These are phyloP conservation scores for Gallinago stenura DNA, from an alignment of 2,797 vertebrate genomes.

Conservation along the genomic window DNA sequence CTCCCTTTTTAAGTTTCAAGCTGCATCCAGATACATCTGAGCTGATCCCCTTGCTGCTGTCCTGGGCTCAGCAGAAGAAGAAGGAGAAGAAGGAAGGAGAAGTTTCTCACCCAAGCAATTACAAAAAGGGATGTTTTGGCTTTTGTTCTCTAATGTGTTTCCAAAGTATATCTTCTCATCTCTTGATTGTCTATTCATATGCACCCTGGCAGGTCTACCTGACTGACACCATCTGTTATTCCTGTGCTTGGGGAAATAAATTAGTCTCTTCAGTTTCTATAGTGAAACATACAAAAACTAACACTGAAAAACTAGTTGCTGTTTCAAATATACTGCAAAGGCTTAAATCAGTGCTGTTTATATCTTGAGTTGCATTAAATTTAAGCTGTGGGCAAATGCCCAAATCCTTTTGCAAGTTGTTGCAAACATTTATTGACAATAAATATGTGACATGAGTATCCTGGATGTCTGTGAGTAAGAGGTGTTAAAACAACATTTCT, in stretches of 20 bases:
- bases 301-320: background rate
- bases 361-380: background rate
- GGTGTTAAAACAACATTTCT: background rate
- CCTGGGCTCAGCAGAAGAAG: background rate
- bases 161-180: constrained; percentile 4
- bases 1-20: background rate
- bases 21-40: background rate
- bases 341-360: background rate
- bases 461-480: background rate
- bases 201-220: constrained; percentile 36
- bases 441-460: background rate
- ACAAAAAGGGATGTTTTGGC: background rate
- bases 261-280: background rate
- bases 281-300: constrained; percentile 4
- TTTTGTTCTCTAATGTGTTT: background rate
- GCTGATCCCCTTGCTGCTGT: background rate
- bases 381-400: background rate
- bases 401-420: background rate
- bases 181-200: background rate
- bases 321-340: background rate
- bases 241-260: background rate
- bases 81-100: background rate
- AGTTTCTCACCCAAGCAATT: background rate
- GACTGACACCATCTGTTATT: constrained; percentile 45
- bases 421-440: background rate